A percentile compares a stretch with the other conserved stretches of the same genome.
phyloP scores from a whole-genome alignment of 1,140 invertebrate species.

The Choristoneura fumiferana region DNA sequence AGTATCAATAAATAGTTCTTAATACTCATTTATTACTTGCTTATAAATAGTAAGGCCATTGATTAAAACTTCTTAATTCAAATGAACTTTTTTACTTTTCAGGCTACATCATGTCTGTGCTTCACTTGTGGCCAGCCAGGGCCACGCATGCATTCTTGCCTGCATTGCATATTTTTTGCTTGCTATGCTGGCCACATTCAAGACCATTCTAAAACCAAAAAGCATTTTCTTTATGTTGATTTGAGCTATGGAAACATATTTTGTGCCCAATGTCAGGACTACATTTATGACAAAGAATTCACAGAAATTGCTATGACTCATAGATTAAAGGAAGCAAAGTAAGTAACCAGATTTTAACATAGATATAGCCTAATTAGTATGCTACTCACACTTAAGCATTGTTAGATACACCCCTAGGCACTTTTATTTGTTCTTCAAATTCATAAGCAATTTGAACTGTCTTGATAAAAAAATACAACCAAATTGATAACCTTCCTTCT shows the following conservation, averaged over 20 bases:
- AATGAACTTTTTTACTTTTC: slow-evolving; percentile 16
- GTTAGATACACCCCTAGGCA: too few relatives aligned
- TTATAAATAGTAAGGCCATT: too few relatives aligned
- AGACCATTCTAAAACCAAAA: slow-evolving; percentile 88
- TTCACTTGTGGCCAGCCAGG: slow-evolving; percentile 87
- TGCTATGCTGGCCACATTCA: slow-evolving; percentile 92
- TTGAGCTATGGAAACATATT: slow-evolving; percentile 93
- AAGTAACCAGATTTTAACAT: too few relatives aligned
- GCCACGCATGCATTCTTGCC: slow-evolving; percentile 90
- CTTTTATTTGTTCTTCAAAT: too few relatives aligned
- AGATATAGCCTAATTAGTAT: too few relatives aligned
- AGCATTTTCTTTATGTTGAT: slow-evolving; percentile 92
- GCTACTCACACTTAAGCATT: too few relatives aligned
- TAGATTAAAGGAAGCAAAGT: slow-evolving; percentile 80
- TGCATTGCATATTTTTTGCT: slow-evolving; percentile 95
- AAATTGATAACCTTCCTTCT: too few relatives aligned
- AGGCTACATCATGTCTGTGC: slow-evolving; percentile 88
- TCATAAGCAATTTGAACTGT: too few relatives aligned
- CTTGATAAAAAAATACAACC: too few relatives aligned
- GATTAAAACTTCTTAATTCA: too few relatives aligned
- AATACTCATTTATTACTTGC: too few relatives aligned
- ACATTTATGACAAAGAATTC: slow-evolving; percentile 90
- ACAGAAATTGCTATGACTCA: slow-evolving; percentile 80
- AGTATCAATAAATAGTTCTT: too few relatives aligned
- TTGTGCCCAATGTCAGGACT: slow-evolving; percentile 95